Base-by-base conservation (phyloP, 2,888 invertebrate genomes). In the Pterostichus madidus region DNA sequence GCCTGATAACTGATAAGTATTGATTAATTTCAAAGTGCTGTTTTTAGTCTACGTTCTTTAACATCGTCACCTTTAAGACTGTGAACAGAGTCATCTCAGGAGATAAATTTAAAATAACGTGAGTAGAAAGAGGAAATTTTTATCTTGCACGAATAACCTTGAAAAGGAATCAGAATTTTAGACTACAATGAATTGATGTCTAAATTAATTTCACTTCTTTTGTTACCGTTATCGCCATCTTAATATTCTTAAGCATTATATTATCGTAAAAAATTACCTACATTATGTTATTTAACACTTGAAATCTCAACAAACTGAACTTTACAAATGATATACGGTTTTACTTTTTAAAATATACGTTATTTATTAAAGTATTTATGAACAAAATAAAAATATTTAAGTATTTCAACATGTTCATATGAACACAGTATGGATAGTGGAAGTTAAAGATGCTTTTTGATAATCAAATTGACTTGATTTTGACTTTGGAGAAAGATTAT, bases 31-130 rank as follows among this genome's bases (percentile, higher is more conserved):
- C n/a, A 44, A 46, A n/a, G 24, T 76, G 76, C 39, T 39, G 39
- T 39, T 44, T 35, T 80, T 59, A 31, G 59, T 2, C 11, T 49
- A 7, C 39, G 39, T 73, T 64, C 68, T 84, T 81, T 79, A n/a
- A 13, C n/a, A 10, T n/a, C 13, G 49, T 49, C 49, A 49, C 49
- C 11, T 49, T 49, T 49, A 49, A 49, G 49, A 49, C 13, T 49
- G 5, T 11, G 49, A 49, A 49, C 49, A 13, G 13, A 49, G 49
- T n/a, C 49, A 13, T 49, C 49, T 13, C n/a, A 5, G 13, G 13
- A 49, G 49, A 13, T 5, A n/a, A 49, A 49, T 49, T 49, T 49
- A 49, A 49, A 49, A 49, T 13, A 49, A 49, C 2, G n/a, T 49
- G 49, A 10, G 13, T 39, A 1, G 39, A 44, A 11, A 44, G 44